A percentile compares a stretch with the other conserved stretches of the same genome.
These are phyloP conservation scores for Phylloscopus whistleri DNA, from an alignment of 2,113 vertebrate genomes.

Conservation along the genomic window DNA sequence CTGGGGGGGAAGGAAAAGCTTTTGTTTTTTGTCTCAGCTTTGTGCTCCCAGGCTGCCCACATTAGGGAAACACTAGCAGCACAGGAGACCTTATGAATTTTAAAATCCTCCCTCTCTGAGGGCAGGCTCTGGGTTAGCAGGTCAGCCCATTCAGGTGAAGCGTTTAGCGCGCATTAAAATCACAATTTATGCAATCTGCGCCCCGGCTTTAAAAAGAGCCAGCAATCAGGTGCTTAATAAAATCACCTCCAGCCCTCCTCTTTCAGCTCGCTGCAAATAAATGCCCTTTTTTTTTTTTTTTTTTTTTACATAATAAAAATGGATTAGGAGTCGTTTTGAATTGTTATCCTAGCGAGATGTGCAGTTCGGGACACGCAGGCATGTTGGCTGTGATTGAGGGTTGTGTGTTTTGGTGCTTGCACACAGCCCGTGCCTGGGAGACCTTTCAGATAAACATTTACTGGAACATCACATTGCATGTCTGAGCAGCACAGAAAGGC, in stretches of 20 bases:
- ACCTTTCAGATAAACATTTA: conserved; percentile 8
- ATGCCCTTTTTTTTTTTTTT: background rate
- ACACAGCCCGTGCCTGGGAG: background rate
- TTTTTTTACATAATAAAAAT: background rate
- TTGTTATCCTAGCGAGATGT: background rate
- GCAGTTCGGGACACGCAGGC: background rate
- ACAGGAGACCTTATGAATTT: background rate
- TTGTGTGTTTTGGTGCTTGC: background rate
- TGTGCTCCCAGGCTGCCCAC: background rate
- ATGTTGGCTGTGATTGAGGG: background rate
- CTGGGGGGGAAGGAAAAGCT: background rate
- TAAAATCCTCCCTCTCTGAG: background rate
- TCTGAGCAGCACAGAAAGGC: background rate
- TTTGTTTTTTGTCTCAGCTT: background rate
- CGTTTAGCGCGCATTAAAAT: background rate
- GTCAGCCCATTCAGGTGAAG: background rate
- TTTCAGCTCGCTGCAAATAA: conserved; percentile 13
- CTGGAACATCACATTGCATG: background rate
- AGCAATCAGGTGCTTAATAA: conserved; percentile 34
- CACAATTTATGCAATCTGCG: background rate
- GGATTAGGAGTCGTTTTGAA: background rate
- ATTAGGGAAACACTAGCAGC: background rate
- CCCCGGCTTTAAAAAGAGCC: background rate
- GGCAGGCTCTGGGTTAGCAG: background rate
- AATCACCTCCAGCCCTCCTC: background rate